Base-by-base conservation (phyloP, 2,888 invertebrate genomes). In the Cataglyphis rosenhaueri region DNA sequence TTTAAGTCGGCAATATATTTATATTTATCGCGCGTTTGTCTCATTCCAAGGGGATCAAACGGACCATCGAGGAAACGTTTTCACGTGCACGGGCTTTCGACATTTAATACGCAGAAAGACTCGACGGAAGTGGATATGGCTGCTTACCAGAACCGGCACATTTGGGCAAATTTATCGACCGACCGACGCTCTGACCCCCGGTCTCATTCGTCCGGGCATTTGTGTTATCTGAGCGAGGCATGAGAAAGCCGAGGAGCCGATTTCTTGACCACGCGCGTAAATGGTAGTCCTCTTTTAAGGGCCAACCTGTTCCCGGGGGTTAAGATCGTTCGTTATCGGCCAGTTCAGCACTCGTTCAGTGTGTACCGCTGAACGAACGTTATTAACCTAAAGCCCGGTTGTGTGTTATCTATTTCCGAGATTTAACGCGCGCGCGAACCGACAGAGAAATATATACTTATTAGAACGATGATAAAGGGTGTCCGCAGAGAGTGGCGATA, bases 201-300 rank as follows among this genome's bases (percentile, higher is more conserved):
- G 68, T 76, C 82, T 86, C 82, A 81, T 84, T 85, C 84, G 70
- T 82, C 65, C 71, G 29, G 74, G 82, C 85, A 85, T 88, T 88
- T 88, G 81, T 83, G 86, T 88, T 88, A 88, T 88, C 88, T 87
- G 44, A 57, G 44, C 57, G 70, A 35, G 70, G 57, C 85, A 84
- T 62, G 68, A 81, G 81, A 57, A 85, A 57, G 65, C 55, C 61
- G 62, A 59, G 79, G 29, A 52, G n/a, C 21, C 62, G 61, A 62
- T 76, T 66, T 74, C 78, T 44, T 52, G 61, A 38, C 59, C 83
- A 12, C 62, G 64, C 48, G 38, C 70, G 29, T 73, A 85, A 83
- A 85, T 52, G 73, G 35, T 75, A 75, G 57, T 21, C 71, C 38
- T 71, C 57, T 64, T 41, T 52, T n/a, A 8, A n/a, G 48, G 48